Conservation (phyloP, 2,888 invertebrate genomes). For the Hoplodrina blanda region DNA sequence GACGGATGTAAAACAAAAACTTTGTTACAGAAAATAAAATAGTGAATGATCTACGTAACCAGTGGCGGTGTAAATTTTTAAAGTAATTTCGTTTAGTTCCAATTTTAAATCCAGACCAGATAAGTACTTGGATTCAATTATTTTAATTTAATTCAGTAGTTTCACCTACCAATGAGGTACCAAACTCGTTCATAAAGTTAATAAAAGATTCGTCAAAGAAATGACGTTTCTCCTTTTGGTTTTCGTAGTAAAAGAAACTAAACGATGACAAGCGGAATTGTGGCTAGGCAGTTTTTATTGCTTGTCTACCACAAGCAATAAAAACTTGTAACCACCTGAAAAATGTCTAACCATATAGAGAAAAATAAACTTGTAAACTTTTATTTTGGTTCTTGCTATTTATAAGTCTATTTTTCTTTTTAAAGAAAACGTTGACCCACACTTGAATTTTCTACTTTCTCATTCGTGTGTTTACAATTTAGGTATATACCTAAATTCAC, state of each 20-base stretch:
- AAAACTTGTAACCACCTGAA: constrained; percentile 21
- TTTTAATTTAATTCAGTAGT: not conserved
- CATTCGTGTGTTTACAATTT: no score
- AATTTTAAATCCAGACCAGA: not conserved
- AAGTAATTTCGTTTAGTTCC: not conserved
- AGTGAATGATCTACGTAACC: no score
- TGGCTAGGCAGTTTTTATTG: constrained; percentile 1
- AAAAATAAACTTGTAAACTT: not conserved
- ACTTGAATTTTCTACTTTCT: no score
- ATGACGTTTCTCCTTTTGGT: not conserved
- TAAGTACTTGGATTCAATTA: not conserved
- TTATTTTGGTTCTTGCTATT: not conserved
- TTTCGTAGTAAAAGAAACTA: not conserved
- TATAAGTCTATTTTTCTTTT: no score
- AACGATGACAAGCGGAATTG: not conserved
- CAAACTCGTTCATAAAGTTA: not conserved
- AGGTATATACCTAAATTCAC: no score
- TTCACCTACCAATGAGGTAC: not conserved
- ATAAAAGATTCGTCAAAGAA: not conserved
- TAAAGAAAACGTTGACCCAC: no score
- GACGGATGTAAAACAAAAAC: no score
- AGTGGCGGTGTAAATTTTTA: no score
- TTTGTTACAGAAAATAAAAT: no score
- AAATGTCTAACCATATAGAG: not conserved
- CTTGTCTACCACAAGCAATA: no score